Base-by-base conservation (phyloP, 2,113 vertebrate genomes). In the Spea multiplicata region DNA sequence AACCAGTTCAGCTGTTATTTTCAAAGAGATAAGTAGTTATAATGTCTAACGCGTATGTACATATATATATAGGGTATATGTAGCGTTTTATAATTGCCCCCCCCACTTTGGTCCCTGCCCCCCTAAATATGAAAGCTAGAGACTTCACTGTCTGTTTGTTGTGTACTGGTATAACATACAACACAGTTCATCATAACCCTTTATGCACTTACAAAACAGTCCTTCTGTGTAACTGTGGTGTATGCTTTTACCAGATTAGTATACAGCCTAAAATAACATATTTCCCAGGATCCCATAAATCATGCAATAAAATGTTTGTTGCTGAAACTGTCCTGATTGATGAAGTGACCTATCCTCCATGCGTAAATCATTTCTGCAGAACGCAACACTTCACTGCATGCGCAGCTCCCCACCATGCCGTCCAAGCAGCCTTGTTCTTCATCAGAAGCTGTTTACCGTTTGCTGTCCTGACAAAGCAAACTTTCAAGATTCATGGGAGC, bases 301-400 rank as follows among this genome's bases (percentile, higher is more conserved):
- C 88, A 89, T 82, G 83, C 81, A 88, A 68, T 74, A 90, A 91
- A 82, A 88, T 88, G 88, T 89, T 90, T 91, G 86, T 90, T 91
- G 90, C 90, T 90, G 90, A 90, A 92, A 89, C 85, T 85, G 87
- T 90, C 88, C 85, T 88, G 86, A 86, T 89, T 85, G 86, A 91
- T 83, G 90, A 91, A 91, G 86, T 90, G 83, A 88, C 86, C 87
- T 82, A 79, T 90, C 90, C 90, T 91, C 90, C 90, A 91, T 83
- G 86, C 83, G 71, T 84, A 89, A 88, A 90, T 89, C 87, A 89
- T 85, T 84, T 85, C 86, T 89, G 88, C 86, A 86, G 84, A 82
- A 68, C 85, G 85, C 81, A 90, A 87, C 81, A 84, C 90, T 90
- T 87, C 85, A 69, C 75, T 86, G 86, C 83, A 86, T 87, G 84